A percentile compares a stretch with the other conserved stretches of the same genome.
Conservation (phyloP, 2,797 vertebrate species). For the Streptopelia turtur region DNA sequence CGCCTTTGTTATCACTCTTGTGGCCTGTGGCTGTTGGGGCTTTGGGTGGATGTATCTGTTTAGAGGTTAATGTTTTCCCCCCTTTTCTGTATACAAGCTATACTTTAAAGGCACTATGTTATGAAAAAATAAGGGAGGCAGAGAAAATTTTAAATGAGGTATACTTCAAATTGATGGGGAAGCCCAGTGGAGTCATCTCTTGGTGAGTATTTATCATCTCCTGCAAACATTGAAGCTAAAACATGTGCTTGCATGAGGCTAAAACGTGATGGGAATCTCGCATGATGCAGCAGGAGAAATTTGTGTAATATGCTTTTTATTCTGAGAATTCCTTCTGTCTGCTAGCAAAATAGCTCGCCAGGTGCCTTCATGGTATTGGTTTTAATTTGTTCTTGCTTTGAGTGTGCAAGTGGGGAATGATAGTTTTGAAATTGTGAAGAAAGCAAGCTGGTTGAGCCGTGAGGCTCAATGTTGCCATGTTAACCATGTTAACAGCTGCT, state of each 20-base stretch:
- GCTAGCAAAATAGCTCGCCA: not conserved
- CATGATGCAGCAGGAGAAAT: not conserved
- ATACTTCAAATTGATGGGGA: no score
- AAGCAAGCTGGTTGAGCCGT: not conserved
- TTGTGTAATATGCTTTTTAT: not conserved
- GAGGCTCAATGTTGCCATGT: not conserved
- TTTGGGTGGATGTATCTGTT: not conserved
- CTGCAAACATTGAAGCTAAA: not conserved
- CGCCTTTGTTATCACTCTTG: no score
- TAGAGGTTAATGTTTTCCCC: not conserved
- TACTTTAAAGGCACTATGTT: not conserved
- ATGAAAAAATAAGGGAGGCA: no score
- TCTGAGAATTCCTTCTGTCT: not conserved
- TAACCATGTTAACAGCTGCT: conserved; percentile 53
- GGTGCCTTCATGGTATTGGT: conserved; percentile 4
- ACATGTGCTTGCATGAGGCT: not conserved
- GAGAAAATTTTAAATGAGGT: not conserved
- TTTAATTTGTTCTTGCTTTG: conserved; percentile 12
- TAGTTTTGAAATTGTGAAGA: not conserved
- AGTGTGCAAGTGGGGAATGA: not conserved
- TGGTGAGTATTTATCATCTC: not conserved
- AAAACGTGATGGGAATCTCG: not conserved
- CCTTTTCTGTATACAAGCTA: rapidly evolving
- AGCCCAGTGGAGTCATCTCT: no score
- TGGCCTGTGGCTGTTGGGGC: rapidly evolving